These are phyloP conservation scores for Schizothorax lantsangensis DNA, from an alignment of 2,797 vertebrate genomes.

Conservation along the genomic window DNA sequence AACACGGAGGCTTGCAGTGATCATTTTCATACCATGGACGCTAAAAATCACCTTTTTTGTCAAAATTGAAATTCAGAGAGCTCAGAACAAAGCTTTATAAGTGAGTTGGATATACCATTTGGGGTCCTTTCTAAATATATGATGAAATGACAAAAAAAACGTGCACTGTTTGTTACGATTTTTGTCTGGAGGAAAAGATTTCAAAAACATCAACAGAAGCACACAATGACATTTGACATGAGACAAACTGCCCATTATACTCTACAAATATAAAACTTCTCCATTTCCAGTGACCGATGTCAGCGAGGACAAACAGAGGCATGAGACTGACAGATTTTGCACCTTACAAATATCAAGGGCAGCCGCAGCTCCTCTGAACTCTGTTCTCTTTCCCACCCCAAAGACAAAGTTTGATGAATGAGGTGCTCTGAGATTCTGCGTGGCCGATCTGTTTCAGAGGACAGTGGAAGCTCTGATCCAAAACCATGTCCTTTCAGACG, in stretches of 20 bases:
- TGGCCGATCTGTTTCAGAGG: constrained; percentile 50
- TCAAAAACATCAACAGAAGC: not conserved
- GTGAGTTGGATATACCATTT: not conserved
- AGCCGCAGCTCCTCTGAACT: not conserved
- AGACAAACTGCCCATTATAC: constrained; percentile 15
- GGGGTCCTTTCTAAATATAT: not conserved
- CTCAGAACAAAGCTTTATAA: not conserved
- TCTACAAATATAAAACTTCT: constrained; percentile 7
- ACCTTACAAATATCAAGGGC: constrained; percentile 40
- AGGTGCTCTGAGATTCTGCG: constrained; percentile 35
- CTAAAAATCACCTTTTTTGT: no score
- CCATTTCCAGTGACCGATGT: constrained; percentile 12
- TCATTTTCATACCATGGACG: no score
- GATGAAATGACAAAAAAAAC: no score
- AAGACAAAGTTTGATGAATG: constrained; percentile 57
- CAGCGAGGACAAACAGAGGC: constrained; percentile 11
- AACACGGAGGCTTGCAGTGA: no score
- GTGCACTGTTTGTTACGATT: not conserved
- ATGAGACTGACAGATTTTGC: constrained; percentile 41
- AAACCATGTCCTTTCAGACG: constrained; percentile 53
- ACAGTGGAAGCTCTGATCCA: constrained; percentile 61
- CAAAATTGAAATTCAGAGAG: not conserved
- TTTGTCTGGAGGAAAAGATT: not conserved
- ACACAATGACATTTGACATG: not conserved
- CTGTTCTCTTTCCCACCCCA: constrained; percentile 3